phyloP scores from a whole-genome alignment of 2,888 invertebrate genomes.

The Phytoseiulus persimilis region DNA sequence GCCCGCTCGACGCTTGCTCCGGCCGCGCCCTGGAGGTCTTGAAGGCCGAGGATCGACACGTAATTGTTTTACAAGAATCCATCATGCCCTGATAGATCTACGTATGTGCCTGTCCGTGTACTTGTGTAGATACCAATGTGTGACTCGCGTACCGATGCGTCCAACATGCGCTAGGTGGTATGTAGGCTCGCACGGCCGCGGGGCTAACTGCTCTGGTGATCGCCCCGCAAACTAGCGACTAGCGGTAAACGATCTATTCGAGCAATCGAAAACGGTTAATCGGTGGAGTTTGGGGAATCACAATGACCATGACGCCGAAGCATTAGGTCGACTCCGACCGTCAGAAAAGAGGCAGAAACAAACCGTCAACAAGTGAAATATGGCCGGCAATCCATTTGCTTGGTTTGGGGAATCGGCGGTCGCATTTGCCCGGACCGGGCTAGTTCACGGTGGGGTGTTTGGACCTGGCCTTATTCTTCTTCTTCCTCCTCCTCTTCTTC shows the following conservation, averaged over 20 bases:
- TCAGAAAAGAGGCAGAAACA: background rate
- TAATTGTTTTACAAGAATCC: conserved; percentile 38
- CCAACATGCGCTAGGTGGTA: background rate
- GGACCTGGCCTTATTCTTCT: background rate
- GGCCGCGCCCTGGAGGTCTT: conserved; percentile 35
- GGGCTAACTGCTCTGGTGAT: background rate
- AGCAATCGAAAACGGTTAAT: background rate
- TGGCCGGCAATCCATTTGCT: background rate
- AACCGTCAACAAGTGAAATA: background rate
- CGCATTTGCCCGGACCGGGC: background rate
- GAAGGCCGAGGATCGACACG: conserved; percentile 25
- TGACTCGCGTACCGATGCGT: background rate
- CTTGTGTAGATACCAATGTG: background rate
- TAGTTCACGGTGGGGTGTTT: background rate
- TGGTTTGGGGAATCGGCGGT: background rate
- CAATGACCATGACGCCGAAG: background rate
- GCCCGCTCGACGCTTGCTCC: background rate
- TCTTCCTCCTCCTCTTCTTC: background rate
- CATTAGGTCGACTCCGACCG: background rate
- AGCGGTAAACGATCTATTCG: background rate
- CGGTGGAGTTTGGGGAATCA: background rate
- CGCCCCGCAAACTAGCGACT: background rate
- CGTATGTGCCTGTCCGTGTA: background rate
- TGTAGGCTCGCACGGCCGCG: background rate
- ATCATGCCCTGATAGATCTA: conserved; percentile 10